Conservation (phyloP, 2,113 vertebrate genomes). For the Ivindomyrus marchei region DNA sequence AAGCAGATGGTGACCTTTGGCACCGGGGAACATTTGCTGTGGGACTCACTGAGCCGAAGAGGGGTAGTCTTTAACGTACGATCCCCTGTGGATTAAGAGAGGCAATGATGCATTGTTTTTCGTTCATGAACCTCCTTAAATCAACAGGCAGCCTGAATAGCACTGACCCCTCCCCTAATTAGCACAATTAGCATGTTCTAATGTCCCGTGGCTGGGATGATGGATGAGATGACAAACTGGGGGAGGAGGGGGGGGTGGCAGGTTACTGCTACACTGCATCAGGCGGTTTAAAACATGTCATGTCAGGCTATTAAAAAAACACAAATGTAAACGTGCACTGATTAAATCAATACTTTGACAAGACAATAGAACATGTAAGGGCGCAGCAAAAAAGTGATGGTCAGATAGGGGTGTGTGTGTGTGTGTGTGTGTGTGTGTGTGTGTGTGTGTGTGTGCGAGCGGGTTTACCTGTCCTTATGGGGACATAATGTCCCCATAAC, state of each 20-base stretch:
- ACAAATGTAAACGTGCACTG: background rate
- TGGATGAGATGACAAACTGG: background rate
- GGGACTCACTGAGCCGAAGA: background rate
- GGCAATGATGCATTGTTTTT: background rate
- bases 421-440: background rate
- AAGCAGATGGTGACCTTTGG: background rate
- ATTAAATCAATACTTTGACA: background rate
- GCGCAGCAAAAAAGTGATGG: background rate
- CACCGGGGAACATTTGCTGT: background rate
- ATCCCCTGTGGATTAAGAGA: background rate
- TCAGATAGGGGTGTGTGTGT: background rate
- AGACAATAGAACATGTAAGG: background rate
- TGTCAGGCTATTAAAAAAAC: background rate
- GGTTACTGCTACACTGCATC: background rate
- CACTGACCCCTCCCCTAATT: background rate
- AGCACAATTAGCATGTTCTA: background rate
- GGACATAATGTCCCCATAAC: too few relatives aligned
- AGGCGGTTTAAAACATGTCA: background rate
- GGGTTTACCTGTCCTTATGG: too few relatives aligned
- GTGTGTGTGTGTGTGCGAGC: too few relatives aligned
- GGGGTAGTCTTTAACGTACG: background rate
- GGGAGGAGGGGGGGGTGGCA: too few relatives aligned
- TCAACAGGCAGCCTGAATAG: background rate
- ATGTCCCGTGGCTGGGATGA: background rate
- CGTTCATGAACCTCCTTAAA: background rate